Evolutionary conservation across 2,113 vertebrate genomes (phyloP).

Genomic region (Tachysurus fulvidraco): DNA sequence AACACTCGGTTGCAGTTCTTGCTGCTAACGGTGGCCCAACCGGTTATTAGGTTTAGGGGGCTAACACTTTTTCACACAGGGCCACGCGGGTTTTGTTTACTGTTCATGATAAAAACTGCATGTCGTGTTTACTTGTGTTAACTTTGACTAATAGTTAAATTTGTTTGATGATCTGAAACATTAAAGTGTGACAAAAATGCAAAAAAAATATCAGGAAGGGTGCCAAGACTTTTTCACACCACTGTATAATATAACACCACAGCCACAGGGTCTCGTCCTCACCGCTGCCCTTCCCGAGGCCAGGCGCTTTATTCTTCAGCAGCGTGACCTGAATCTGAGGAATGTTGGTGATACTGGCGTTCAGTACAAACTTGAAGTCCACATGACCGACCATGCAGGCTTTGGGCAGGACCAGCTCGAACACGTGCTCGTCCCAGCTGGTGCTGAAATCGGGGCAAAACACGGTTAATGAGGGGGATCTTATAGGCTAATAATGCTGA

Average conservation of each 20-base stretch:
- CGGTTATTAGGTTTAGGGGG: too few species aligned
- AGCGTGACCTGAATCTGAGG: conserved; percentile 98
- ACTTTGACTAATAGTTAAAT: too few species aligned
- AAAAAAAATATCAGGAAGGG: too few species aligned
- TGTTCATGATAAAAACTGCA: too few species aligned
- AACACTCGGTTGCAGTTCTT: too few species aligned
- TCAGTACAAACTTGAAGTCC: conserved; percentile 98
- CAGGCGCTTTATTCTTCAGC: conserved; percentile 96
- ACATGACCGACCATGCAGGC: conserved; percentile 99
- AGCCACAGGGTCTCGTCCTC: conserved; percentile 64
- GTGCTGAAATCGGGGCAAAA: conserved; percentile 70
- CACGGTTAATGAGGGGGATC: background rate
- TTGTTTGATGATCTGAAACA: too few species aligned
- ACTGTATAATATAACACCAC: background rate
- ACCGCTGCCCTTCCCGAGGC: conserved; percentile 95
- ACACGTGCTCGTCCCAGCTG: conserved; percentile 98
- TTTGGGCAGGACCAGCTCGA: conserved; percentile 96
- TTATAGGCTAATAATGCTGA: background rate
- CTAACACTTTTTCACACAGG: too few species aligned
- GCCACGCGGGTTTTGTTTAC: too few species aligned
- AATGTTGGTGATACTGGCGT: conserved; percentile 95
- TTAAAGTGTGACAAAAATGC: too few species aligned
- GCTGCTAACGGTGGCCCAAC: too few species aligned
- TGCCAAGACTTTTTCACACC: too few species aligned
- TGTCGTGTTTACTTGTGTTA: too few species aligned